Conservation (phyloP, 2,113 vertebrate genomes). For the Triplophysa siluroides region DNA sequence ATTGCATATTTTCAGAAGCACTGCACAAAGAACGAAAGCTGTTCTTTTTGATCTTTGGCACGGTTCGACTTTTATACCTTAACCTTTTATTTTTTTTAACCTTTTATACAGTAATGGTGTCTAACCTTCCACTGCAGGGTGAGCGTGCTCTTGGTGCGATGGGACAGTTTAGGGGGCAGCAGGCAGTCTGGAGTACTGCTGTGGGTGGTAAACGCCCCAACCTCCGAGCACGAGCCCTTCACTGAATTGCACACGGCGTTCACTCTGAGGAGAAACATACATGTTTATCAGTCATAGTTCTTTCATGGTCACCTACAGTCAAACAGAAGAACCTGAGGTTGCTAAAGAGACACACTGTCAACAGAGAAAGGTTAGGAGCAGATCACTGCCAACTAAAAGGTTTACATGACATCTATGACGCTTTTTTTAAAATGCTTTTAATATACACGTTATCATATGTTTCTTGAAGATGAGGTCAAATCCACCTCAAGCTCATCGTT, state of each 20-base stretch:
- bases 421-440: background rate
- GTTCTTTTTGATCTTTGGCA: too few relatives aligned
- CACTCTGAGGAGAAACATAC: conserved; percentile 74
- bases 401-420: too few relatives aligned
- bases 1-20: too few relatives aligned
- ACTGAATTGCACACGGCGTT: conserved; percentile 86
- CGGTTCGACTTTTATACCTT: too few relatives aligned
- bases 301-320: background rate
- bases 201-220: conserved; percentile 88
- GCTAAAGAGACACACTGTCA: background rate
- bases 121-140: conserved; percentile 96
- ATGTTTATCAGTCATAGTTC: background rate
- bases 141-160: conserved; percentile 90
- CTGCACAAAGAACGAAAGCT: too few relatives aligned
- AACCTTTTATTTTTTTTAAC: too few relatives aligned
- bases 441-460: background rate
- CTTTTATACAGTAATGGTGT: background rate
- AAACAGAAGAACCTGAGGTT: background rate
- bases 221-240: conserved; percentile 90
- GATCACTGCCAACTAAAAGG: too few relatives aligned
- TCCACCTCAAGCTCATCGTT: too few relatives aligned
- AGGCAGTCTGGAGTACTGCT: conserved; percentile 90
- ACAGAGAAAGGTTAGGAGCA: too few relatives aligned
- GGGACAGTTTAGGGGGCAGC: conserved; percentile 85
- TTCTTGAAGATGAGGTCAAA: too few relatives aligned